These are phyloP conservation scores for Leucosticte australis DNA, from an alignment of 2,113 vertebrate species.

Conservation along the genomic window DNA sequence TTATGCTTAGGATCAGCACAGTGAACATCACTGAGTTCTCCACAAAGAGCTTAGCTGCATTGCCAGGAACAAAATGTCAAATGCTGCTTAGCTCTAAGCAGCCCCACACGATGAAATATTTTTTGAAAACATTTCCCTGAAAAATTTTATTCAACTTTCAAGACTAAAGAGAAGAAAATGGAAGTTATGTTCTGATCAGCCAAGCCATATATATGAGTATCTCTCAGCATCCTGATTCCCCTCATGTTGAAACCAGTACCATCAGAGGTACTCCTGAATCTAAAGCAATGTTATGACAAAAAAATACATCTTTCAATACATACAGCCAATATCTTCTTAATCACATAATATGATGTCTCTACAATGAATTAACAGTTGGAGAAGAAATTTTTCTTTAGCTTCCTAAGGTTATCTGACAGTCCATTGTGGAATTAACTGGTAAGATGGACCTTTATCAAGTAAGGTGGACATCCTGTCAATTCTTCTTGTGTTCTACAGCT, in stretches of 20 bases:
- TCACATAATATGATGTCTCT: background rate
- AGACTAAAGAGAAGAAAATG: background rate
- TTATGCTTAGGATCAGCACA: background rate
- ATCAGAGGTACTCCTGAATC: background rate
- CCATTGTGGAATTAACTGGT: background rate
- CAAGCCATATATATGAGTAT: background rate
- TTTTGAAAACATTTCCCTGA: background rate
- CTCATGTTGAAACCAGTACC: background rate
- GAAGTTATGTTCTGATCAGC: background rate
- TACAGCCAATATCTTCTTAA: background rate
- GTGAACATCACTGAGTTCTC: background rate
- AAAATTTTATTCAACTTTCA: background rate
- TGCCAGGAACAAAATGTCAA: background rate
- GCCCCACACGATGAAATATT: background rate
- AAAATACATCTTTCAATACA: background rate
- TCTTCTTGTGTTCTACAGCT: constrained; percentile 9
- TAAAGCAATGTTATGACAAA: background rate
- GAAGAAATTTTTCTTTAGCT: background rate
- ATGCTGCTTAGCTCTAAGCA: background rate
- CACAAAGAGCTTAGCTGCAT: background rate
- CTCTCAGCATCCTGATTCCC: background rate
- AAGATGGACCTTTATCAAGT: background rate
- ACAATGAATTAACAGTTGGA: background rate
- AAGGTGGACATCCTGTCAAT: background rate
- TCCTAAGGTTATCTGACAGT: background rate